A percentile compares a stretch with the other conserved stretches of the same genome.
Evolutionary conservation across 1,140 invertebrate genomes (phyloP).

Genomic region (Holcopasites calliopsidis): DNA sequence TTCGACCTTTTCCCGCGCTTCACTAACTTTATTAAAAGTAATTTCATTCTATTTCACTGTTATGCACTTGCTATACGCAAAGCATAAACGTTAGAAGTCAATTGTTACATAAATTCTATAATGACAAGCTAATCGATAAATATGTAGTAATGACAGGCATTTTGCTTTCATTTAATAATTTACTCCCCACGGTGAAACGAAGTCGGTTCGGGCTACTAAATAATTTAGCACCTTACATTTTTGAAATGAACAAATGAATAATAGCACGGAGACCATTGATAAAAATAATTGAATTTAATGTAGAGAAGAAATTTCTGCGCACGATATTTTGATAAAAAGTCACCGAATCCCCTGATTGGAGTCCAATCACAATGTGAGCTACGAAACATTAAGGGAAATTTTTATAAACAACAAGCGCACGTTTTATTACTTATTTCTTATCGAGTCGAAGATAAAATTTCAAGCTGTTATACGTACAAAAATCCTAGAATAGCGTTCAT

Average conservation of each 20-base stretch:
- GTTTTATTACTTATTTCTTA: not conserved
- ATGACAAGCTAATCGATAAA: not conserved
- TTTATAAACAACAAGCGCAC: not conserved
- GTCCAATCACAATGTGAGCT: no score
- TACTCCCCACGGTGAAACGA: not conserved
- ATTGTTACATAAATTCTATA: no score
- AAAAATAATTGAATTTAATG: no score
- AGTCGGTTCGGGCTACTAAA: not conserved
- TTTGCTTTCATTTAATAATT: not conserved
- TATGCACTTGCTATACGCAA: not conserved
- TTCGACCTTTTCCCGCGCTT: not conserved
- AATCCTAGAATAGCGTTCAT: slow-evolving; percentile 66
- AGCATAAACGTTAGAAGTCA: no score
- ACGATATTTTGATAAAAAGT: no score
- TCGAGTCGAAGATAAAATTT: not conserved
- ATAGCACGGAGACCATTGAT: no score
- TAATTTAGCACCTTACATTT: not conserved
- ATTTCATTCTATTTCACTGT: not conserved
- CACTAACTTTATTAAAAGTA: not conserved
- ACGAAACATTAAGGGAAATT: not conserved
- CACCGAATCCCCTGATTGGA: no score
- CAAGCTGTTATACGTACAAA: slow-evolving; percentile 67
- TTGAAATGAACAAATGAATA: no score
- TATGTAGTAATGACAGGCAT: not conserved
- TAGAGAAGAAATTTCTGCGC: no score